Base-by-base conservation (phyloP, 2,797 vertebrate genomes). In the Clamator glandarius region DNA sequence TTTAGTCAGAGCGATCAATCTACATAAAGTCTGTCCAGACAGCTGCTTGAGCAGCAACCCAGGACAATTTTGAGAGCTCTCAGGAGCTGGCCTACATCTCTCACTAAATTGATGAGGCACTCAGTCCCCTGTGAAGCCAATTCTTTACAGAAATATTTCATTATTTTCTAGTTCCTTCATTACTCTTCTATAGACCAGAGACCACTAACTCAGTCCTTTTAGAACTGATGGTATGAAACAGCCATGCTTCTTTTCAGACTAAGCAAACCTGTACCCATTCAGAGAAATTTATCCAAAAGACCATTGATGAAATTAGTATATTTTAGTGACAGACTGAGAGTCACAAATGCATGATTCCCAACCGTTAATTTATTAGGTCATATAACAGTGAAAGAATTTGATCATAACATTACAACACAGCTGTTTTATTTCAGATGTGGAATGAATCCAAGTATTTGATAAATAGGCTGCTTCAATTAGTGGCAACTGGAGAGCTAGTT, bases 341-440 rank as follows among this genome's bases (percentile, higher is more conserved):
- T 78, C 83, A 88, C 58, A 62, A 93, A 84, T 3, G 33, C 85
- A 15, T 5, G 11, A 72, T 66, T 93, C 85, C 82, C 79, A 84
- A 33, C 29, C 14, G 1, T 33, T 86, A 57, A 91, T 95, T 94
- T 95, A 84, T 92, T 81, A 92, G 93, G 91, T 88, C 92, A 93
- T 75, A 68, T 64, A 96, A 90, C 62, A 81, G 73, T n/a, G 91
- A 41, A 88, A 66, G 87, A 75, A 95, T 90, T 59, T 75, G 73
- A 88, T 94, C 4, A 12, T 66, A 91, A 79, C 83, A 90, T 86
- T 88, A 16, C 62, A 94, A 93, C 94, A 90, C 87, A 95, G 96
- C 87, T 94, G 96, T 8, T 96, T 95, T 66, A 84, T 78, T 92
- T 91, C 94, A 90, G 87, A 68, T n/a, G 89, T 68, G 91, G 92